phyloP scores from a whole-genome alignment of 1,140 invertebrate genomes.

The Dreissena polymorpha region DNA sequence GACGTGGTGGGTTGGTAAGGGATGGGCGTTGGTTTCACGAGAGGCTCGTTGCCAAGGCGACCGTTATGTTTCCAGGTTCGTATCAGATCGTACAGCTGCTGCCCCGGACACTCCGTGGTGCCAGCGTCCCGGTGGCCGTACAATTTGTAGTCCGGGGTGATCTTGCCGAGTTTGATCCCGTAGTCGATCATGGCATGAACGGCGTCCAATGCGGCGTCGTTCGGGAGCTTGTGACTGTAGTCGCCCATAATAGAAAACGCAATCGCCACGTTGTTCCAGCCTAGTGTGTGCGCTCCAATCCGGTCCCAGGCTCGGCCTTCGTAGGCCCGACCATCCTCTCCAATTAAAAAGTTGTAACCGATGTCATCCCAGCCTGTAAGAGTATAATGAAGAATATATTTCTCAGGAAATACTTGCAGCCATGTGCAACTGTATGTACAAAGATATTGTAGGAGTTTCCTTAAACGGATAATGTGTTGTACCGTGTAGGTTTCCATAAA shows the following conservation, averaged over 20 bases:
- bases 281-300: constrained; percentile 84
- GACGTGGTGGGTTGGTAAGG: too few relatives aligned
- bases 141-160: constrained; percentile 77
- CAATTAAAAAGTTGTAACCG: constrained; percentile 88
- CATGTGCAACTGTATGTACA: too few relatives aligned
- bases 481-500: too few relatives aligned
- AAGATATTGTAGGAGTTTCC: too few relatives aligned
- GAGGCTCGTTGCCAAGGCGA: too few relatives aligned
- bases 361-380: constrained; percentile 84
- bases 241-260: constrained; percentile 62
- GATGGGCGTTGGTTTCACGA: too few relatives aligned
- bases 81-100: constrained; percentile 81
- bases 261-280: constrained; percentile 83
- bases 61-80: constrained; percentile 80
- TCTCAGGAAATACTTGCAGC: too few relatives aligned
- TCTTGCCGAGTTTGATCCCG: constrained; percentile 74
- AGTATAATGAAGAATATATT: too few relatives aligned
- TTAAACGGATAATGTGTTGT: too few relatives aligned
- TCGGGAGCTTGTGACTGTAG: constrained; percentile 12
- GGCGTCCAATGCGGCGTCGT: neutral
- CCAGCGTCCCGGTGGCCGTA: constrained; percentile 80
- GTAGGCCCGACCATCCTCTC: constrained; percentile 87
- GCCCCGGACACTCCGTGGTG: constrained; percentile 80
- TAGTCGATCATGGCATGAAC: constrained; percentile 51
- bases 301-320: too few relatives aligned